These are phyloP conservation scores for Bimastos eiseni DNA, from an alignment of 2,888 invertebrate species.

Conservation along the genomic window DNA sequence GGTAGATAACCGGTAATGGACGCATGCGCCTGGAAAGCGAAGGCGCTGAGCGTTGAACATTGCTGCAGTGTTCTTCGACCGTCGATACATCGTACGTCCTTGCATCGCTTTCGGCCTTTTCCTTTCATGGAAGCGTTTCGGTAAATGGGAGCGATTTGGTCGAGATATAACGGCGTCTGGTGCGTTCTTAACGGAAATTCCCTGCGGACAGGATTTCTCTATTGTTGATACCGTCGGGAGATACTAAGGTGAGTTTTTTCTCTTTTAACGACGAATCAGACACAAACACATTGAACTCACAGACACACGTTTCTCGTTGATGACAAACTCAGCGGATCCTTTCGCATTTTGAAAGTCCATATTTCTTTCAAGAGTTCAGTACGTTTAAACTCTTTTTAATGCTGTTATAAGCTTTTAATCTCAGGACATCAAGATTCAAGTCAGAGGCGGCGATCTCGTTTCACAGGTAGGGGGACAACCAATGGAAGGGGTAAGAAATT, in stretches of 20 bases:
- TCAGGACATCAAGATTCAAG: too few relatives aligned
- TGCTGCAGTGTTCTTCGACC: neutral
- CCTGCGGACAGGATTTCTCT: neutral
- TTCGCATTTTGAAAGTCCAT: neutral
- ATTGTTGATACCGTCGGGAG: neutral
- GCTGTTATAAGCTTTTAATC: too few relatives aligned
- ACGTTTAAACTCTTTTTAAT: neutral
- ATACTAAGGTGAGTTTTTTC: neutral
- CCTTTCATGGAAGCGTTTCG: neutral
- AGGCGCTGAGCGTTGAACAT: neutral
- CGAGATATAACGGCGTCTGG: neutral
- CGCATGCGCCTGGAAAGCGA: neutral
- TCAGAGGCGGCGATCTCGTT: too few relatives aligned
- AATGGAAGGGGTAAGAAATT: too few relatives aligned
- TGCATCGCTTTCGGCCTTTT: neutral
- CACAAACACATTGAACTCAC: too few relatives aligned
- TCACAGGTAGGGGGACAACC: too few relatives aligned
- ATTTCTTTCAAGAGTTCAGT: neutral
- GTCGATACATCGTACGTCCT: too few relatives aligned
- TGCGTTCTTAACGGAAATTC: neutral
- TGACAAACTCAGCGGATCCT: neutral
- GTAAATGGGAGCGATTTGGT: neutral
- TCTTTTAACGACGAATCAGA: neutral
- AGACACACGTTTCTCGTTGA: too few relatives aligned
- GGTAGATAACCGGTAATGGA: neutral